These are phyloP conservation scores for Heliconius aoede DNA, from an alignment of 2,888 invertebrate species.

Conservation along the genomic window DNA sequence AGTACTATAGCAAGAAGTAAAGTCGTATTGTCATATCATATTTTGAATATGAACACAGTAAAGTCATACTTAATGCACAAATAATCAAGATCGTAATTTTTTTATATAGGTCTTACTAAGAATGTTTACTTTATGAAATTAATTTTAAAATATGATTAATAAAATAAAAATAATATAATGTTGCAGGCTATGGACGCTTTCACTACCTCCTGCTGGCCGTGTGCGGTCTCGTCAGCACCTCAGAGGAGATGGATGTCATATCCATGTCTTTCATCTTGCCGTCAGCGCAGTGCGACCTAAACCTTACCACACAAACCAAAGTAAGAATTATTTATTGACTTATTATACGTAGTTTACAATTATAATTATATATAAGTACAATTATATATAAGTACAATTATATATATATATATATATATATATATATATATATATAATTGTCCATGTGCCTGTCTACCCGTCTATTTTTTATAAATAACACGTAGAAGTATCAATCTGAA, in stretches of 20 bases:
- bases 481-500: too few species aligned
- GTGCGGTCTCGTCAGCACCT: constrained; percentile 96
- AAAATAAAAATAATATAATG: not conserved
- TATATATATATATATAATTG: too few species aligned
- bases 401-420: too few species aligned
- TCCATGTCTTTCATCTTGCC: constrained; percentile 97
- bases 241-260: constrained; percentile 98
- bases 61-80: too few species aligned
- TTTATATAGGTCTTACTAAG: not conserved
- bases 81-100: too few species aligned
- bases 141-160: not conserved
- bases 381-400: too few species aligned
- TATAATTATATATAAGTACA: too few species aligned
- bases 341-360: not conserved
- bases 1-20: too few species aligned
- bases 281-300: constrained; percentile 95
- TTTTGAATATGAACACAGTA: too few species aligned
- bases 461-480: too few species aligned
- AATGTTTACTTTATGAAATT: not conserved
- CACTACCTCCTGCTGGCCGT: constrained; percentile 94
- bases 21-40: too few species aligned
- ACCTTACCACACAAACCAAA: constrained; percentile 93
- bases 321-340: constrained; percentile 69
- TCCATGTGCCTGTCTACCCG: too few species aligned
- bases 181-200: constrained; percentile 92